Conservation (phyloP, 2,113 vertebrate genomes). For the Grammomys surdaster region DNA sequence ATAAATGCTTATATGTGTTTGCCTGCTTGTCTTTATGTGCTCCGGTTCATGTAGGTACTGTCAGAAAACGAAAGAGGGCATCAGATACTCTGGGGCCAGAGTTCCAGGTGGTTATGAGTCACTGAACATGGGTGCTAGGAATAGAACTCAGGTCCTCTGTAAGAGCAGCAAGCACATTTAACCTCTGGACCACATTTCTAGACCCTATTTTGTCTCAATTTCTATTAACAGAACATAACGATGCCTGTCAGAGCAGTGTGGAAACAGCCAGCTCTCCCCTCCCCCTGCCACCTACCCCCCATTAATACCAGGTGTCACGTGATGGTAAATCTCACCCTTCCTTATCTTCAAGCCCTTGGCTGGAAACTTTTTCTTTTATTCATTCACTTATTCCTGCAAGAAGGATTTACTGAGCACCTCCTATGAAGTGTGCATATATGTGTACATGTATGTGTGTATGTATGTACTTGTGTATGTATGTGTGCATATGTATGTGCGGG, state of each 20-base stretch:
- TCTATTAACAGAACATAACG: slow-evolving; percentile 9
- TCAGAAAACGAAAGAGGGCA: neutral
- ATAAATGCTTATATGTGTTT: neutral
- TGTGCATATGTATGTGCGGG: neutral
- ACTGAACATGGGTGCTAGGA: neutral
- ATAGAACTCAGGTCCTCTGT: neutral
- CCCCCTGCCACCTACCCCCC: neutral
- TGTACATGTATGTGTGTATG: neutral
- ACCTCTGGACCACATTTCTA: neutral
- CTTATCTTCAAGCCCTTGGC: neutral
- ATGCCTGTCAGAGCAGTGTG: slow-evolving; percentile 48
- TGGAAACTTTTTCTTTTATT: slow-evolving; percentile 11
- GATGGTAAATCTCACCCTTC: slow-evolving; percentile 26
- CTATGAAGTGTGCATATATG: neutral
- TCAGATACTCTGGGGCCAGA: neutral
- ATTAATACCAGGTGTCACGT: neutral
- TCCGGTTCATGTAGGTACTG: neutral
- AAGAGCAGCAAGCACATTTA: neutral
- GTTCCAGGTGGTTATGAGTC: too few relatives aligned
- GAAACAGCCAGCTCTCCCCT: neutral
- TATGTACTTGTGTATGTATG: neutral
- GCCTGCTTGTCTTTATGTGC: neutral
- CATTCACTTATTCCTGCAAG: slow-evolving; percentile 23
- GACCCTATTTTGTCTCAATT: neutral
- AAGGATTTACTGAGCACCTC: slow-evolving; percentile 14